Conservation (phyloP, 2,113 vertebrate species). For the Papio anubis region DNA sequence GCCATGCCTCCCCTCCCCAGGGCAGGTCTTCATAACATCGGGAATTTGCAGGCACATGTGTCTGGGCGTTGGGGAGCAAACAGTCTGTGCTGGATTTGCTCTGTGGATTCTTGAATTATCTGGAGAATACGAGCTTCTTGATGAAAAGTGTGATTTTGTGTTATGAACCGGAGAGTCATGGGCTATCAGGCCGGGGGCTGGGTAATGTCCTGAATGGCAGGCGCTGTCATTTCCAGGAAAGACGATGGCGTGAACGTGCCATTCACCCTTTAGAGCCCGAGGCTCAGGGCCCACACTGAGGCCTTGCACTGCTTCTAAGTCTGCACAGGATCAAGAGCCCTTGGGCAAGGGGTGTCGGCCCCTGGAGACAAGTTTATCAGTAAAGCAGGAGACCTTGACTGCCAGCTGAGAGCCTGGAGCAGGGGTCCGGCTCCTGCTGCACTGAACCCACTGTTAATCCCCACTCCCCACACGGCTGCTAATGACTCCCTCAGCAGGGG, state of each 20-base stretch:
- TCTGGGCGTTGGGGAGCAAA: conserved; percentile 79
- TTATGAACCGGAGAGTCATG: conserved; percentile 89
- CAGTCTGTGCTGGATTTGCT: conserved; percentile 88
- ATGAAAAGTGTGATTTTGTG: conserved; percentile 85
- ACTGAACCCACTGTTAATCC: conserved; percentile 72
- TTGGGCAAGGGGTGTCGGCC: fast-evolving
- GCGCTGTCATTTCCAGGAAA: conserved; percentile 83
- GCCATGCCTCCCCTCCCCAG: fast-evolving
- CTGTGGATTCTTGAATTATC: conserved; percentile 88
- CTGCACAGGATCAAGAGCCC: fast-evolving
- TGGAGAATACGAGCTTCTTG: conserved; percentile 84
- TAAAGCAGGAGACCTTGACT: not conserved
- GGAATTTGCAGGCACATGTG: conserved; percentile 63
- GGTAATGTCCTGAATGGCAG: conserved; percentile 83
- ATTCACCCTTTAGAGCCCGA: conserved; percentile 81
- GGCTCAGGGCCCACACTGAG: fast-evolving
- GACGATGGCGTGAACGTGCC: conserved; percentile 81
- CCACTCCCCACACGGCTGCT: conserved; percentile 61
- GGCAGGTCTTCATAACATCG: not conserved
- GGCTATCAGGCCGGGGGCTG: conserved; percentile 85
- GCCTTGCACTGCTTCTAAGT: fast-evolving
- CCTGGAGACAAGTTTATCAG: conserved; percentile 22
- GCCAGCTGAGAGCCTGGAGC: not conserved
- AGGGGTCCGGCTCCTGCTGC: conserved; percentile 10
- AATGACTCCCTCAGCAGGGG: conserved; percentile 49